phyloP scores from a whole-genome alignment of 1,140 invertebrate species.

The Acromyrmex charruanus region DNA sequence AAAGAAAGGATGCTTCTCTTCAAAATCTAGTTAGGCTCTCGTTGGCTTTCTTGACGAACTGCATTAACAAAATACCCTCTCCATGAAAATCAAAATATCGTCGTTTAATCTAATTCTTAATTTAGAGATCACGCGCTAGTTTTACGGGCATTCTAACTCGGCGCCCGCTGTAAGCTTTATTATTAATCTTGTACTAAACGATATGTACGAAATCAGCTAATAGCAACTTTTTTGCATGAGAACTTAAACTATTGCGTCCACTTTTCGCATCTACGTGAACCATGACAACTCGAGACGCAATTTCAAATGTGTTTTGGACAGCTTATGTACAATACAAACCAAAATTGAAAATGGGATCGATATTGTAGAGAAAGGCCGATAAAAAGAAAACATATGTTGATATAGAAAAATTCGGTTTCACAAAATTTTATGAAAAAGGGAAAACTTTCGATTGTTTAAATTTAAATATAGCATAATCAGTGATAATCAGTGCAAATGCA shows the following conservation, averaged over 20 bases:
- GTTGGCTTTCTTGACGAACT: conserved; percentile 40
- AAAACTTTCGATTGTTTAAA: conserved; percentile 11
- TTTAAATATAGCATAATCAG: conserved; percentile 82
- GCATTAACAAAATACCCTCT: conserved; percentile 17
- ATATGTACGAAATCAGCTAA: conserved; percentile 47
- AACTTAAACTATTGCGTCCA: conserved; percentile 61
- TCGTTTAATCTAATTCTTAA: conserved; percentile 56
- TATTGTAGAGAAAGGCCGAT: not conserved
- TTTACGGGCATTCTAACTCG: conserved; percentile 47
- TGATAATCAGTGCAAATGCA: conserved; percentile 65
- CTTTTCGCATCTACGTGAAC: conserved; percentile 60
- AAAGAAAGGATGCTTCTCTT: conserved; percentile 24
- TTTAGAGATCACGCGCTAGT: conserved; percentile 48
- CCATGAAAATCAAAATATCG: conserved; percentile 53
- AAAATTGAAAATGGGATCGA: conserved; percentile 46
- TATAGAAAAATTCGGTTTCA: conserved; percentile 19
- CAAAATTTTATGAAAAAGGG: not conserved
- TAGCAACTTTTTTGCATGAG: conserved; percentile 52
- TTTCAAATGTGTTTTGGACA: conserved; percentile 30
- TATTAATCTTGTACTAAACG: conserved; percentile 54
- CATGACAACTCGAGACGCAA: conserved; percentile 52
- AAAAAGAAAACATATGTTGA: not conserved
- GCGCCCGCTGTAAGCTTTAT: conserved; percentile 48
- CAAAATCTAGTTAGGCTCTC: conserved; percentile 34
- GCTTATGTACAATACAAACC: not conserved